These are phyloP conservation scores for Tichodroma muraria DNA, from an alignment of 2,113 vertebrate species.

Conservation along the genomic window DNA sequence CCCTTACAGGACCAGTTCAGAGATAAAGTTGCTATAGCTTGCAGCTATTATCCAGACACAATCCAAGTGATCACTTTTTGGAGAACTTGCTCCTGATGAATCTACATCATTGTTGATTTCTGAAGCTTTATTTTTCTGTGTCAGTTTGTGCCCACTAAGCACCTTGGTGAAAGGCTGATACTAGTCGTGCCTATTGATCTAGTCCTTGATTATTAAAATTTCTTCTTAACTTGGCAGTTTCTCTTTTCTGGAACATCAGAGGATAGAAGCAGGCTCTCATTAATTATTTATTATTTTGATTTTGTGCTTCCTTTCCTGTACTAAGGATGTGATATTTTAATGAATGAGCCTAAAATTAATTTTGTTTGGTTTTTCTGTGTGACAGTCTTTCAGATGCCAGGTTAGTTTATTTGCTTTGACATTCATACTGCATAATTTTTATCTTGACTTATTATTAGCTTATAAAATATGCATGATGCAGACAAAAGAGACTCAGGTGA, in stretches of 20 bases:
- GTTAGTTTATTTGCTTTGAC: constrained; percentile 20
- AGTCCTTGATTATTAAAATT: neutral
- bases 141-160: neutral
- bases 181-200: neutral
- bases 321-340: neutral
- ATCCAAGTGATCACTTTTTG: neutral
- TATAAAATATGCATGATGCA: neutral
- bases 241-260: neutral
- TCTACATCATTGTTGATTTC: neutral
- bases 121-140: neutral
- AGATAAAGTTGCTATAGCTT: neutral
- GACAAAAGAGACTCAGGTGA: neutral
- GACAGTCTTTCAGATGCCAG: neutral
- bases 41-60: neutral
- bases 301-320: neutral
- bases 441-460: constrained; percentile 13
- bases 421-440: neutral
- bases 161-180: neutral
- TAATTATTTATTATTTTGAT: neutral
- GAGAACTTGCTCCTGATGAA: neutral
- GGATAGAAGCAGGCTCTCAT: neutral
- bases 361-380: neutral
- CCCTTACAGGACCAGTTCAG: neutral
- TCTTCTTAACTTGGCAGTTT: neutral
- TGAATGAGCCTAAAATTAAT: neutral